A percentile compares a stretch with the other conserved stretches of the same genome.
phyloP scores from a whole-genome alignment of 35 echinoderm and acorn worm genomes.

The Nesometra sesokonis region DNA sequence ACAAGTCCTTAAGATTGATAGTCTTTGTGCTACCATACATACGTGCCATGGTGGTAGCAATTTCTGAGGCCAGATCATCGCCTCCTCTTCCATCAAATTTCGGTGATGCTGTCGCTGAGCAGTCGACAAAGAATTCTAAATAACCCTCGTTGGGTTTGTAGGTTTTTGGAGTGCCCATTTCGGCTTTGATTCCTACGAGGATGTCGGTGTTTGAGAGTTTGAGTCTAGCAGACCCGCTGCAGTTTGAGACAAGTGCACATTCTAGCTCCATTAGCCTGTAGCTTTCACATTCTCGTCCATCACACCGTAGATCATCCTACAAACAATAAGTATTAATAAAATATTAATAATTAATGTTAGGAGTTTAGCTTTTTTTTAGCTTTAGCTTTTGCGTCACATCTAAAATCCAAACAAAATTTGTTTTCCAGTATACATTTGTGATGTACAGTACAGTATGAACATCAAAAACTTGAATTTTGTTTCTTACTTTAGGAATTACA shows the following conservation, averaged over 20 bases:
- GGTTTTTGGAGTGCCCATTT: constrained; percentile 77
- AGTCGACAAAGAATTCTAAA: constrained; percentile 95
- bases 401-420: not conserved
- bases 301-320: constrained; percentile 66
- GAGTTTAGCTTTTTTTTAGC: not conserved
- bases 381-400: not conserved
- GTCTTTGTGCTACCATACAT: constrained; percentile 47
- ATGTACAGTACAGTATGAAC: too few relatives aligned
- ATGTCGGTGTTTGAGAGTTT: constrained; percentile 77
- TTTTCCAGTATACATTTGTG: too few relatives aligned
- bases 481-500: too few relatives aligned
- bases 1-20: constrained; percentile 61
- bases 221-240: constrained; percentile 85
- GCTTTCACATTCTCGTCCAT: constrained; percentile 64
- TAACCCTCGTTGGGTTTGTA: constrained; percentile 37
- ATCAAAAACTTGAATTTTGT: too few relatives aligned
- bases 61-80: constrained; percentile 70
- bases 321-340: not conserved
- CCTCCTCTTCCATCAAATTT: constrained; percentile 94
- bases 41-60: constrained; percentile 51
- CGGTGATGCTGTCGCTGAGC: constrained; percentile 92
- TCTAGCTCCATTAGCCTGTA: constrained; percentile 79
- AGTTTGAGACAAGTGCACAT: constrained; percentile 95
- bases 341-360: not conserved
- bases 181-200: constrained; percentile 88